Base-by-base conservation (phyloP, 1,140 invertebrate species). In the Subanguina moxae region DNA sequence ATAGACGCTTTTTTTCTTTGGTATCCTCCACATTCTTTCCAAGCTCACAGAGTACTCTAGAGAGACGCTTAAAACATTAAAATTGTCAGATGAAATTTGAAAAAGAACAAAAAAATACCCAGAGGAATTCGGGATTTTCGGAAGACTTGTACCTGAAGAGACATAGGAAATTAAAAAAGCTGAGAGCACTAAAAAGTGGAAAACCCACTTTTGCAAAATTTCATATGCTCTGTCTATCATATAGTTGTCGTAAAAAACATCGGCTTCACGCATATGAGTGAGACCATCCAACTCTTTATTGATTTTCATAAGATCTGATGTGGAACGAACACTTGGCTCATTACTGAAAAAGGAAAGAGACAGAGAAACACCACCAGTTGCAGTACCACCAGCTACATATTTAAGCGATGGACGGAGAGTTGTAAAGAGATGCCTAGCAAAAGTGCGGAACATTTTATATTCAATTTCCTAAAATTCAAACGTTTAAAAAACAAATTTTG, bases 181-280 rank as follows among this genome's bases (percentile, higher is more conserved):
- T 56, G 19, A 15, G 1, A 23, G n/a, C 9, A 19, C 48, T 15
- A 62, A 19, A 27, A 42, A 5, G 27, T 15, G 52, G 57, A 43
- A 64, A 42, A 62, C 57, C 25, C 9, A 82, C 80, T 73, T 70
- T 67, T 76, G 65, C 25, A 81, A 58, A 59, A 81, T 69, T 19
- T 64, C 72, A 57, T 82, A 83, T 23, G 73, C 77, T 63, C 82
- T 81, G 56, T 81, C 79, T 56, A 81, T 72, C 45, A 81, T 68
- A 62, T 83, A 82, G 43, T 72, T 68, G 46, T 82, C 70, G 57
- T 83, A 81, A n/a, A 80, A 65, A 19, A 68, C 56, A 64, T 80
- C 78, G 8, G 78, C 68, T 57, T 80, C 81, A 28, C 70, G 21
- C 23, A 80, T 74, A 11, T 38, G 32, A 11, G 11, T 11, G 11